Conservation (phyloP, 2,797 vertebrate species). For the Euthynnus affinis region DNA sequence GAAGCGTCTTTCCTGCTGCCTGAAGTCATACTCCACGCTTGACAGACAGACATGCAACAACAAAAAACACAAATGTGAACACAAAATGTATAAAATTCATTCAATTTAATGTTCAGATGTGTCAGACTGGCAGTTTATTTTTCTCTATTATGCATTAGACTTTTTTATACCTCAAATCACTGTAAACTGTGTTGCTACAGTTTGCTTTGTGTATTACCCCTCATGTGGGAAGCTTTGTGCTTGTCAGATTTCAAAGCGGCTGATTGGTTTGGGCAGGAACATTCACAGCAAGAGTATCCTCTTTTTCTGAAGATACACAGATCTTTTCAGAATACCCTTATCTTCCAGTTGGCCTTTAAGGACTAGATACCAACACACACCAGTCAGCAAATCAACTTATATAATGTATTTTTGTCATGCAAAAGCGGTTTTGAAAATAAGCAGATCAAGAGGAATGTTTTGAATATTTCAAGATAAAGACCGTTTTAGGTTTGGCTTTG, state of each 20-base stretch:
- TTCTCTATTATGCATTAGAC: neutral
- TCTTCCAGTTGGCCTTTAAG: constrained; percentile 64
- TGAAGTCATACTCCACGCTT: constrained; percentile 89
- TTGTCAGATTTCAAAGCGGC: constrained; percentile 62
- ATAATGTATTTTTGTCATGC: constrained; percentile 63
- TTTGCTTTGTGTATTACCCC: constrained; percentile 31
- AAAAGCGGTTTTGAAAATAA: constrained; percentile 61
- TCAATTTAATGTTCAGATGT: constrained; percentile 28
- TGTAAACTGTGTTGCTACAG: constrained; percentile 16
- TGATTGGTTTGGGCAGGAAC: constrained; percentile 56
- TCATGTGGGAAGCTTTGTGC: constrained; percentile 44
- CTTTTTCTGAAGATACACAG: constrained; percentile 32
- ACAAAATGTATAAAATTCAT: constrained; percentile 25
- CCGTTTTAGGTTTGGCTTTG: constrained; percentile 52
- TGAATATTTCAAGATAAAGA: constrained; percentile 70
- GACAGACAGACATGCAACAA: constrained; percentile 55
- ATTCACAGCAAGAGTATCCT: constrained; percentile 28
- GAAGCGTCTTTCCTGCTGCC: constrained; percentile 84
- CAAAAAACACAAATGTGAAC: constrained; percentile 4
- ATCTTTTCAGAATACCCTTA: constrained; percentile 47
- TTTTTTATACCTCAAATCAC: constrained; percentile 16
- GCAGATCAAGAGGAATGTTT: constrained; percentile 55
- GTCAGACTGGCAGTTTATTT: constrained; percentile 11
- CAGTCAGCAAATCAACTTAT: constrained; percentile 58
- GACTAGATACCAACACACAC: constrained; percentile 40